Evolutionary conservation across 2,888 invertebrate genomes (phyloP).

Genomic region (Stenodema calcarata): DNA sequence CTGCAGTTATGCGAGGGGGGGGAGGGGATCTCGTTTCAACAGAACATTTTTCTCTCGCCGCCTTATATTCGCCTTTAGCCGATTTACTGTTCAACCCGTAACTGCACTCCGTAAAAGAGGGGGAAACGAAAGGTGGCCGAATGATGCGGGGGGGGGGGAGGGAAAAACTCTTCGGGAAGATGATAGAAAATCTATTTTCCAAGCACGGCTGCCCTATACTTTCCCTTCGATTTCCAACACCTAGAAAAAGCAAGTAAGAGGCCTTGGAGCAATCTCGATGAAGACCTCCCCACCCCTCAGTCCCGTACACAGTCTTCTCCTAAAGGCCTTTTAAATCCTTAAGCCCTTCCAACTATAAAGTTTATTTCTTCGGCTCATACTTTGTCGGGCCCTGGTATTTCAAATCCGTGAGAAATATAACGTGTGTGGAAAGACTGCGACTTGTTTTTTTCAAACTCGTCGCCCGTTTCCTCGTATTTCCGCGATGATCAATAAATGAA

Average conservation of each 20-base stretch:
- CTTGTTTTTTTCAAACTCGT: background rate
- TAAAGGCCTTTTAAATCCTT: conserved; percentile 1
- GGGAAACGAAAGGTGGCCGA: background rate
- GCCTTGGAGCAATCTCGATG: background rate
- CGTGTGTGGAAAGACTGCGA: background rate
- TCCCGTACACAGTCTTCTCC: background rate
- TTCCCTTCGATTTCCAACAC: background rate
- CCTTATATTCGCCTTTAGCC: background rate
- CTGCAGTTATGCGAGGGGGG: background rate
- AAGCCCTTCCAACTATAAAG: conserved; percentile 10
- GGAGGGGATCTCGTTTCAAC: background rate
- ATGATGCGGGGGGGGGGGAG: background rate
- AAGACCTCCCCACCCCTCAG: background rate
- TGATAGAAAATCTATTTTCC: conserved; percentile 21
- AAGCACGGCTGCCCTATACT: background rate
- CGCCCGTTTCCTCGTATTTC: background rate
- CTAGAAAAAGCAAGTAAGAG: background rate
- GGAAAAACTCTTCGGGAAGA: background rate
- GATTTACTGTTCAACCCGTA: background rate
- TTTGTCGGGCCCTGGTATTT: background rate
- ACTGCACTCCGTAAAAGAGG: background rate
- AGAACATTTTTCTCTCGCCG: background rate
- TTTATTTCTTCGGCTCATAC: conserved; percentile 1
- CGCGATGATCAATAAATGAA: background rate
- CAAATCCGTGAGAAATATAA: background rate